Evolutionary conservation across 2,113 vertebrate species (phyloP).

Genomic region (Solenodon paradoxus): DNA sequence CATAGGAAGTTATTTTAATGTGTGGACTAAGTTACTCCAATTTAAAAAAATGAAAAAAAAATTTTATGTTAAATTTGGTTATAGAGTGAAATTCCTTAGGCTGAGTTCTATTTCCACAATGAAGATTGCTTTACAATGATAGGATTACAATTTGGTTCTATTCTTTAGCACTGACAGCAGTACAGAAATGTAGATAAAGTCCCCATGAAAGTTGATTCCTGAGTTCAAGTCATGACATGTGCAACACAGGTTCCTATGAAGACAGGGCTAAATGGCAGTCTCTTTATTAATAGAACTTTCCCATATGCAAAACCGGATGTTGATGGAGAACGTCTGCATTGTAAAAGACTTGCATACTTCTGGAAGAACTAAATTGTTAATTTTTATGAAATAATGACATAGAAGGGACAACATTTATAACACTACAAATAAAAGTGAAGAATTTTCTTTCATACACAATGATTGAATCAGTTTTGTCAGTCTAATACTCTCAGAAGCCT

Average conservation of each 20-base stretch:
- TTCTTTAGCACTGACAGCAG: neutral
- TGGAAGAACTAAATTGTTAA: neutral
- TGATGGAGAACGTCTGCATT: neutral
- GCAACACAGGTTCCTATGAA: neutral
- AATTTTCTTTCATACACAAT: no score
- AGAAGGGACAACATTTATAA: no score
- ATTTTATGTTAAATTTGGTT: neutral
- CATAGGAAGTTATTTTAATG: no score
- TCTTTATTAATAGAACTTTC: neutral
- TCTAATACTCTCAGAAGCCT: neutral
- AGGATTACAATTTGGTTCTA: neutral
- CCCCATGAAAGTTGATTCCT: neutral
- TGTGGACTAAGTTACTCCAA: no score
- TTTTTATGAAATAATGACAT: neutral
- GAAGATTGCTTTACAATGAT: neutral
- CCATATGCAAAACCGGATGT: neutral
- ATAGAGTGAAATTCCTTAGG: neutral
- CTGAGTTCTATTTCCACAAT: neutral
- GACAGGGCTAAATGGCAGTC: neutral
- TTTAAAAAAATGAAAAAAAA: no score
- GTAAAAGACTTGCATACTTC: neutral
- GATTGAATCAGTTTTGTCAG: neutral
- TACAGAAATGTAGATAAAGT: fast-evolving
- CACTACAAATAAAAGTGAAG: neutral
- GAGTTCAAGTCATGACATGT: neutral